Evolutionary conservation across 2,888 invertebrate species (phyloP), one percentile per base, ranked within the genome.

Genomic region (Anticlea derivata): DNA sequence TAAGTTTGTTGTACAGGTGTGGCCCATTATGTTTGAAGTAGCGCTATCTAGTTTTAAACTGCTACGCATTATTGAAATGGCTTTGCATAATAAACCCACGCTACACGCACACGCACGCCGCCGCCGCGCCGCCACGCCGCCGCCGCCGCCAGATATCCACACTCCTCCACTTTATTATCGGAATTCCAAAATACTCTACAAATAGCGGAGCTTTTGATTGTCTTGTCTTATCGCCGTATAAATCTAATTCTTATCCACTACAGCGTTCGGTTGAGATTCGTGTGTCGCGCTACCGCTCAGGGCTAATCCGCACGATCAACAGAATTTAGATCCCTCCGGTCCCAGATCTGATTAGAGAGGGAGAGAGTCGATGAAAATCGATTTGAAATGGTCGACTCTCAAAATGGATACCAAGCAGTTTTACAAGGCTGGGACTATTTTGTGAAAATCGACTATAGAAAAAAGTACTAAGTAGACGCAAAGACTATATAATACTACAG

Each of bases 251-350:
- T 24, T 60, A 52, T 45, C 11, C 6, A 12, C 20, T 23, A 7
- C 5, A 11, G 5, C 3, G 17, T 47, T 39, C 13, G 27, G 49
- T 33, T 10, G 45, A 38, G 33, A 33, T 44, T 49, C 27, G 43
- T 7, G 24, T 47, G 35, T 31, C 45, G 35, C 33, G 45, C 44
- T 39, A 30, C 11, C 24, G 24, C 6, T 17, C 30, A 48, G 50
- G 50, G 54, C 52, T 60, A 60, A 63, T 63, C 59, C 63, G 52
- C 44, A 53, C 56, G 49, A 59, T 60, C 59, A 60, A 55, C 61
- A 58, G 52, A 55, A 52, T 58, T 48, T 39, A 48, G 52, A 52
- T 44, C 43, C 41, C 47, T 31, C 41, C 30, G 24, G 26, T 10
- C 29, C 22, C 31, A 7, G 29, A 20, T 2, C 26, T 10, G 10